Evolutionary conservation across 2,888 invertebrate genomes (phyloP), one percentile per base, ranked within the genome.

Genomic region (Cosmopolites sordidus): DNA sequence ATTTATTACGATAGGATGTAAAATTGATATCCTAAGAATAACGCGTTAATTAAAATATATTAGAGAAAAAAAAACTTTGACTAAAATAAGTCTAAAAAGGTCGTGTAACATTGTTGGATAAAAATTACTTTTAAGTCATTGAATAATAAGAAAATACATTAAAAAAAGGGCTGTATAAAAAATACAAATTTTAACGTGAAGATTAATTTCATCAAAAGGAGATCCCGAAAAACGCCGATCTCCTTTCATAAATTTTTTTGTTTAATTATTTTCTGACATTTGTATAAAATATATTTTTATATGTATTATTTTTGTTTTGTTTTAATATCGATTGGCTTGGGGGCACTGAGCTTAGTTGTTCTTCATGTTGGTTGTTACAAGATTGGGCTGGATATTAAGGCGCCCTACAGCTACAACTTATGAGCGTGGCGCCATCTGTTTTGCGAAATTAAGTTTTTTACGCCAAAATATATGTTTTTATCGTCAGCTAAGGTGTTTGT

Each of bases 281-380:
- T 43, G 51, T 51, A 41, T 45, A 51, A 47, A 51, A 51, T 51
- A 51, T 45, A 45, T 45, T 51, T 51, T 51, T 51, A 51, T 51
- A 51, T 51, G 51, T 51, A 51, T 33, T 9, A 45, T 30, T 51
- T 43, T 51, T 38, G 37, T 51, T 51, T 51, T 50, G 29, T 44
- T 50, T 45, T 51, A 5, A 22, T 22, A 22, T 22, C 8, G 3
- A 8, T 22, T 22, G 22, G 22, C 22, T 22, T 5, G 22, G 22
- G 3, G 22, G 22, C 3, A 22, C 22, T 22, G 22, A 22, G 22
- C 22, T 22, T 22, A 22, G 22, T 22, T 22, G 22, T 22, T 22
- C 22, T 22, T 8, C 22, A 27, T 17, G 2, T 17, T n/a, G 15
- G 14, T 33, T 33, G 12, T 29, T 22, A 8, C 22, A 22, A 3